phyloP scores from a whole-genome alignment of 2,888 invertebrate genomes.

The Hirtodrosophila histrioides region DNA sequence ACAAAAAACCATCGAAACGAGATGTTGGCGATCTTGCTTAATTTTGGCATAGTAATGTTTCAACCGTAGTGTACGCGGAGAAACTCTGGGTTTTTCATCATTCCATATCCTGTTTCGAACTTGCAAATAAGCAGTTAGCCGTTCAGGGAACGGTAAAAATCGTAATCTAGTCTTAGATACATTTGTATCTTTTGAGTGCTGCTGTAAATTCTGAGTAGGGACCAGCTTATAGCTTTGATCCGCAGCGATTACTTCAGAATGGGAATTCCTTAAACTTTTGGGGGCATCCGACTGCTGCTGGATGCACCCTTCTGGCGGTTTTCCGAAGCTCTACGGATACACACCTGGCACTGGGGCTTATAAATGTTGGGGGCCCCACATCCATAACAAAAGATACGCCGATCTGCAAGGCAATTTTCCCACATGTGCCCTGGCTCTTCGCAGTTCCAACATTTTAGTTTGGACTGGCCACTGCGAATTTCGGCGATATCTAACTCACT shows the following conservation, averaged over 20 bases:
- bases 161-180: too few species aligned
- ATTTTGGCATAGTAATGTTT: background rate
- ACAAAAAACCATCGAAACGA: background rate
- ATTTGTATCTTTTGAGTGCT: background rate
- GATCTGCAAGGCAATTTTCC: background rate
- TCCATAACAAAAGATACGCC: constrained; percentile 2
- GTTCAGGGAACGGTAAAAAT: background rate
- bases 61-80: background rate
- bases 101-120: too few species aligned
- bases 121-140: background rate
- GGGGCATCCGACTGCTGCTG: constrained; percentile 8
- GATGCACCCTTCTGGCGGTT: constrained; percentile 4
- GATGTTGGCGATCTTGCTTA: background rate
- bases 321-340: background rate
- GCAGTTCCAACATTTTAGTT: constrained; percentile 3
- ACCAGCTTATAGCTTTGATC: too few species aligned
- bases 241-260: too few species aligned
- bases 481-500: background rate
- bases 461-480: background rate
- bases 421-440: background rate
- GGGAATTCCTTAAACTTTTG: background rate
- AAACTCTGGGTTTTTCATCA: too few species aligned
- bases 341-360: background rate
- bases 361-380: constrained; percentile 4
- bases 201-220: too few species aligned